These are phyloP conservation scores for Bombus picipes DNA, from an alignment of 1,140 invertebrate species.

Conservation along the genomic window DNA sequence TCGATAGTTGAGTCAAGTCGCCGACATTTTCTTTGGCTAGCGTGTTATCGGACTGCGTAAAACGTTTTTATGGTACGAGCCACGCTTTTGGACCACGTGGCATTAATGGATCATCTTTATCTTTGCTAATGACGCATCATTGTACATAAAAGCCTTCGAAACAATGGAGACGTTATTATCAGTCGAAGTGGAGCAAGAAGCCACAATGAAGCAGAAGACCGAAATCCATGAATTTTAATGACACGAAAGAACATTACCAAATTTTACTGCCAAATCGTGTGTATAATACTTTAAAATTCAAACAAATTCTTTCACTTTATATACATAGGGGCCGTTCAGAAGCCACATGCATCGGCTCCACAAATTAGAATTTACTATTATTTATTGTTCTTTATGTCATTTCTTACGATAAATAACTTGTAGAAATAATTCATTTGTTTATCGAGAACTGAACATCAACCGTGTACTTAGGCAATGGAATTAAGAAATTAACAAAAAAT, in stretches of 20 bases:
- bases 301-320: neutral
- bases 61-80: neutral
- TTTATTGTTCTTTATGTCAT: neutral
- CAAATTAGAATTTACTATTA: neutral
- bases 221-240: neutral
- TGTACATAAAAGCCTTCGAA: slow-evolving; percentile 8
- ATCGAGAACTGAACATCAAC: no score
- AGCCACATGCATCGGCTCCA: neutral
- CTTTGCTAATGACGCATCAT: slow-evolving; percentile 33
- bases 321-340: neutral
- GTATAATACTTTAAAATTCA: neutral
- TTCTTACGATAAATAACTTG: neutral
- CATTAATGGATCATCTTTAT: slow-evolving; percentile 48
- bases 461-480: no score
- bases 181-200: neutral
- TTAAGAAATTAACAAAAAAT: no score
- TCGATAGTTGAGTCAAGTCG: slow-evolving; percentile 18
- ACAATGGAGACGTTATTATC: slow-evolving; percentile 26
- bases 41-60: neutral
- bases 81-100: neutral
- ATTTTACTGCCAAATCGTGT: neutral
- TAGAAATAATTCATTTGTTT: no score
- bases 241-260: neutral
- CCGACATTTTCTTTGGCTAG: neutral
- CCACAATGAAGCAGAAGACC: neutral